phyloP scores from a whole-genome alignment of 2,888 invertebrate species.

The Sipunculus nudus region DNA sequence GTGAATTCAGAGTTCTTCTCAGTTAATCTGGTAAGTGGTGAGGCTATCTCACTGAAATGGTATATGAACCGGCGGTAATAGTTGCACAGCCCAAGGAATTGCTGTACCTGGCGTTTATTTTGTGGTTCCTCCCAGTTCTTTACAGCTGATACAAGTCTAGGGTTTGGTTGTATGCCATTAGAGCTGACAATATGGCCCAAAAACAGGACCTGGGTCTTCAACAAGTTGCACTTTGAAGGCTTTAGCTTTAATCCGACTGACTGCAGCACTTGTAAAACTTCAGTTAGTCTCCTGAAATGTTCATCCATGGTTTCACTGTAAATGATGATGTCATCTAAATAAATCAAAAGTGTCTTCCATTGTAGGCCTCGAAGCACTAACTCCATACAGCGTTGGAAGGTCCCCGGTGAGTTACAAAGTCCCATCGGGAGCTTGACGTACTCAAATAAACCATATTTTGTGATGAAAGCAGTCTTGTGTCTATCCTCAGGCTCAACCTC shows the following conservation, averaged over 20 bases:
- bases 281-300: slow-evolving; percentile 1
- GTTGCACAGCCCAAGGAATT: slow-evolving; percentile 12
- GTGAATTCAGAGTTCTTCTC: no score
- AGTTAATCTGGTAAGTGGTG: slow-evolving; percentile 1
- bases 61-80: slow-evolving; percentile 16
- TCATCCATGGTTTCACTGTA: slow-evolving; percentile 8
- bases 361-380: slow-evolving; percentile 18
- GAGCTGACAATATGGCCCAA: slow-evolving; percentile 18
- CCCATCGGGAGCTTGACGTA: slow-evolving; percentile 13
- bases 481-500: slow-evolving; percentile 11
- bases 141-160: slow-evolving; percentile 12
- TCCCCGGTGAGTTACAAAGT: slow-evolving; percentile 23
- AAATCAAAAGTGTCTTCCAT: slow-evolving; percentile 11
- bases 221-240: slow-evolving; percentile 11
- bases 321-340: slow-evolving; percentile 20
- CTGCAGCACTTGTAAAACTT: slow-evolving; percentile 8
- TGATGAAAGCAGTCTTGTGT: slow-evolving; percentile 25
- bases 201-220: slow-evolving; percentile 6
- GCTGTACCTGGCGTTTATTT: slow-evolving; percentile 7
- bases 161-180: slow-evolving; percentile 16
- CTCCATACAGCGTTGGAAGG: slow-evolving; percentile 25
- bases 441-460: slow-evolving; percentile 16
- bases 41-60: slow-evolving; percentile 10
- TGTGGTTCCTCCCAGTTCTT: slow-evolving; percentile 13
- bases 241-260: slow-evolving; percentile 14